Base-by-base conservation (phyloP, 2,113 vertebrate species). In the Hemibagrus wyckioides region DNA sequence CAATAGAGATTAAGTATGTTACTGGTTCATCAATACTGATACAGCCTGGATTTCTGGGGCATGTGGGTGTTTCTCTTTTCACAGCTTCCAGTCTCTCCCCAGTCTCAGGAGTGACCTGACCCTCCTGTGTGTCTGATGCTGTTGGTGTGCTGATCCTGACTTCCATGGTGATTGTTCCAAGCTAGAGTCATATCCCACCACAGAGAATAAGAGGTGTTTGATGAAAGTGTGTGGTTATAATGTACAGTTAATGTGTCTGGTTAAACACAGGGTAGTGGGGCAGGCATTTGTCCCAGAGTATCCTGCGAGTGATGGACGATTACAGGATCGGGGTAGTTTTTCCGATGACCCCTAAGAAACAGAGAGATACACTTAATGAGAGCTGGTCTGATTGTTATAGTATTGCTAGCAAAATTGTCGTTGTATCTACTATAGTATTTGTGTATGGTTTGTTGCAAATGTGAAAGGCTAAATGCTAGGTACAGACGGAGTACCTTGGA, bases 191-290 rank as follows among this genome's bases (percentile, higher is more conserved):
- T 88, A 91, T 69, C 67, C 83, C 48, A 0, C 59, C 88, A 61
- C 92, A 90, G 0, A 92, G 90, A 33, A 93, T 90, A 52, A 69
- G 28, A 69, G 39, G 3, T 14, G 4, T 73, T 19, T 25, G 11
- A 76, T 7, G 44, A 48, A 48, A 48, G 0, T 63, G 61, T 41
- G 5, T 33, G 73, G 41, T 41, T 56, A 59, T 79, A 44, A 19
- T 13, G 48, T 54, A 69, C 50, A 33, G 2, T 23, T 19, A 59
- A 30, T 44, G 28, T 63, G 80, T 65, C 54, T 85, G 83, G 48
- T 54, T 73, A 52, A 39, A 39, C 48, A 50, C 30, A 23, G 11
- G 57, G 33, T 2, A 21, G 50, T 10, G 7, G 8, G 25, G 82
- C 44, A 17, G 84, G 48, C 39, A 19, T 21, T 75, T 71, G 69